Evolutionary conservation across 2,888 invertebrate species (phyloP), one percentile per base, ranked within the genome.

Genomic region (Lamproptera curius): DNA sequence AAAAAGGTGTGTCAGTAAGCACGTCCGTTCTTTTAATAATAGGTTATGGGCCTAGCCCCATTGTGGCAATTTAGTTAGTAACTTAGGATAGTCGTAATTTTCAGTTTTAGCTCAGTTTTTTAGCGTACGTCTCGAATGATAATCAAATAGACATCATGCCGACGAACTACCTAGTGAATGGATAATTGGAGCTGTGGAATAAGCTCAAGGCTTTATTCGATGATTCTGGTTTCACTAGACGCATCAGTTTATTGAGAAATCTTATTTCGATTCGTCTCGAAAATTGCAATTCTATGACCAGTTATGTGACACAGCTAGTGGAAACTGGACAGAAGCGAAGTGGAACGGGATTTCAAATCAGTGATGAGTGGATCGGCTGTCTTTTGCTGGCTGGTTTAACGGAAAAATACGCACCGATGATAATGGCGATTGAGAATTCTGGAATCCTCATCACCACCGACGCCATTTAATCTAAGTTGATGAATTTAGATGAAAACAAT

Each of bases 371-470:
- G 23, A 23, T 23, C 5, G 23, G 8, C 5, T 23, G 23, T n/a
- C n/a, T n/a, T n/a, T n/a, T n/a, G n/a, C 23, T 50, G 37, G 52
- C 52, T 13, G 51, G 54, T 39, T 36, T 54, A 42, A 6, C 51
- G 16, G 49, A 54, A 16, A 50, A 47, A 11, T 51, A n/a, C n/a
- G n/a, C n/a, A n/a, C n/a, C n/a, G n/a, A n/a, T n/a, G n/a, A n/a
- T n/a, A n/a, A n/a, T n/a, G n/a, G n/a, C n/a, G n/a, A n/a, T n/a
- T n/a, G n/a, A n/a, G n/a, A n/a, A n/a, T n/a, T n/a, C n/a, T n/a
- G n/a, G n/a, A n/a, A n/a, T n/a, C n/a, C n/a, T n/a, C n/a, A n/a
- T n/a, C n/a, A n/a, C n/a, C n/a, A n/a, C n/a, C n/a, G n/a, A n/a
- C n/a, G n/a, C n/a, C n/a, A n/a, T n/a, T n/a, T n/a, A n/a, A n/a